These are phyloP conservation scores for Sinodicranocentrus sp. DNA, from an alignment of 2,888 invertebrate species.

Conservation along the genomic window DNA sequence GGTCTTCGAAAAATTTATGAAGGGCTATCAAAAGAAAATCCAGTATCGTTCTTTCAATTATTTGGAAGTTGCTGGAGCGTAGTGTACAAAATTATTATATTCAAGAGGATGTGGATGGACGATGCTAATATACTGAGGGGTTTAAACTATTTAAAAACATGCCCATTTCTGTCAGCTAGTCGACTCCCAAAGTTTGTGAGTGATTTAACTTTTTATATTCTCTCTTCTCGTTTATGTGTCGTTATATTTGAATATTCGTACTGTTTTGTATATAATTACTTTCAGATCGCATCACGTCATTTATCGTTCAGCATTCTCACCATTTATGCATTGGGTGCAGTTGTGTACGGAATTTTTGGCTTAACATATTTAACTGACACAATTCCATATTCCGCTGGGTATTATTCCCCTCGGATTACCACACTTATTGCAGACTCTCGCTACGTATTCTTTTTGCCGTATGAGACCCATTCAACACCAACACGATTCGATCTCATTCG, in stretches of 20 bases:
- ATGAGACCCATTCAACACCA: background rate
- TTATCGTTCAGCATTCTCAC: too few relatives aligned
- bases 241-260: too few relatives aligned
- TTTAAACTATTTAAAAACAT: background rate
- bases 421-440: background rate
- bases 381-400: too few relatives aligned
- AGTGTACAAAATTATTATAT: conserved; percentile 22
- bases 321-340: conserved; percentile 8
- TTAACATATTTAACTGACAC: background rate
- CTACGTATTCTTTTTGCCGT: conserved; percentile 9
- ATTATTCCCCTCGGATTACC: background rate
- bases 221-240: too few relatives aligned
- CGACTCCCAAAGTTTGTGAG: background rate
- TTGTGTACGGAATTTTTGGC: background rate
- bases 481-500: background rate
- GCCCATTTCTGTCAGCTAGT: conserved; percentile 24
- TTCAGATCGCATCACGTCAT: too few relatives aligned
- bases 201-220: too few relatives aligned
- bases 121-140: background rate
- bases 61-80: conserved; percentile 14
- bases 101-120: conserved; percentile 1
- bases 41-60: conserved; percentile 25
- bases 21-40: conserved; percentile 23
- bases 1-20: background rate
- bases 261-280: too few relatives aligned